Evolutionary conservation across 2,888 invertebrate genomes (phyloP), one percentile per base, ranked within the genome.

Genomic region (Ichneumon xanthorius): DNA sequence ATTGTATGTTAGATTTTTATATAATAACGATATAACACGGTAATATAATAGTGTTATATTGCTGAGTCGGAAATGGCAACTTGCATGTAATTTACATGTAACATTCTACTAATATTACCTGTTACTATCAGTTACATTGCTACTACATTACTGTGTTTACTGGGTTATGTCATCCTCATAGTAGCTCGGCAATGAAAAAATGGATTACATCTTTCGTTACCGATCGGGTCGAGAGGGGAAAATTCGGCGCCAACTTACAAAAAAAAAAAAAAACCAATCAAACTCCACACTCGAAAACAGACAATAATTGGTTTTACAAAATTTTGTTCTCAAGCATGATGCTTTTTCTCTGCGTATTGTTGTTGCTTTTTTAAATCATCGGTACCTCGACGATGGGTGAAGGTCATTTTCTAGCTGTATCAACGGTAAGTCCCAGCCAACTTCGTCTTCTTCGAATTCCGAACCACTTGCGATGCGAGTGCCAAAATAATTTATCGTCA

Each of bases 371-470:
- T 26, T 16, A 22, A 63, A 30, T 63, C 9, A 50, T 37, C 14
- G 68, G 79, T 92, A 93, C 93, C 93, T 93, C 93, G 92, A 87
- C 86, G 90, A 89, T 89, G 93, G 93, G 55, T 93, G 94, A 89
- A 93, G 93, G 92, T 94, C 93, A 92, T 94, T 94, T 93, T 94
- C 94, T 90, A 93, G 93, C 91, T 92, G 94, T 92, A 92, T 93
- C 92, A 94, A 91, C 91, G 96, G 96, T 92, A 95, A 94, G 93
- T 96, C 96, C 96, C 96, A 96, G 84, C 95, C 95, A 91, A 94
- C 95, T 90, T 95, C 94, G 87, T 95, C 94, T 90, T 94, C 94
- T 92, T 95, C 93, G 91, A 93, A 95, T 90, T 95, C 94, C 93
- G 94, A 93, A 93, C 93, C 93, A 93, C 93, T 94, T 93, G 86